A percentile compares a stretch with the other conserved stretches of the same genome.
Conservation (phyloP, 2,113 vertebrate species). For the Paratilapia polleni region DNA sequence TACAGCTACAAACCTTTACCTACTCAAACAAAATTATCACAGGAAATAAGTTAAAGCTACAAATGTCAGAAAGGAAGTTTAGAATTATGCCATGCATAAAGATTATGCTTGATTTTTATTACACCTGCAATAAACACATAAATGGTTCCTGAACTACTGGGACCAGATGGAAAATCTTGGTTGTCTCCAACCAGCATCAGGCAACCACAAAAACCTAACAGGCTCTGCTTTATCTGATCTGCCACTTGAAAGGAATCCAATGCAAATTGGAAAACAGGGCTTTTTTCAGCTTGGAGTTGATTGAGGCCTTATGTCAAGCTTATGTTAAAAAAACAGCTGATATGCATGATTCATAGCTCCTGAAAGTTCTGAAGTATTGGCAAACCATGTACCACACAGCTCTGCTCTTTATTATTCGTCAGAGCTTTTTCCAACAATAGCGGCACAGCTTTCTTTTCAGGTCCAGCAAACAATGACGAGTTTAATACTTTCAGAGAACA, state of each 20-base stretch:
- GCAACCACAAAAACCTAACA: slow-evolving; percentile 59
- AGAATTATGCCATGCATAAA: slow-evolving; percentile 30
- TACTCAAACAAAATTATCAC: slow-evolving; percentile 33
- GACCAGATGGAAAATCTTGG: slow-evolving; percentile 58
- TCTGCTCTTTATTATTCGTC: slow-evolving; percentile 15
- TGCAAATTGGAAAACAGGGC: slow-evolving; percentile 47
- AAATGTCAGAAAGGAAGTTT: slow-evolving; percentile 44
- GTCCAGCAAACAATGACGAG: background rate
- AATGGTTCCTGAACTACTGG: slow-evolving; percentile 34
- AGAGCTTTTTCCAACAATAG: slow-evolving; percentile 22
- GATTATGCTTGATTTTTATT: slow-evolving; percentile 53
- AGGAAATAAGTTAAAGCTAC: slow-evolving; percentile 34
- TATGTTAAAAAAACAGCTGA: slow-evolving; percentile 19
- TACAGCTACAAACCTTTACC: background rate
- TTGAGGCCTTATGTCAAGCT: slow-evolving; percentile 58
- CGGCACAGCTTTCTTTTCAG: background rate
- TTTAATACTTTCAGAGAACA: background rate
- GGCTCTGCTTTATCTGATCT: slow-evolving; percentile 57
- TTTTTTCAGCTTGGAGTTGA: slow-evolving; percentile 46
- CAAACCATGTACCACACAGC: background rate
- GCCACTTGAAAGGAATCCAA: slow-evolving; percentile 61
- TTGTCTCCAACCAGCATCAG: slow-evolving; percentile 20
- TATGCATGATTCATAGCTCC: slow-evolving; percentile 40
- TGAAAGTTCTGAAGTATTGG: slow-evolving; percentile 38
- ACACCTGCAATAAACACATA: slow-evolving; percentile 64